Evolutionary conservation across 2,888 invertebrate species (phyloP).

Genomic region (Catocala fraxini): DNA sequence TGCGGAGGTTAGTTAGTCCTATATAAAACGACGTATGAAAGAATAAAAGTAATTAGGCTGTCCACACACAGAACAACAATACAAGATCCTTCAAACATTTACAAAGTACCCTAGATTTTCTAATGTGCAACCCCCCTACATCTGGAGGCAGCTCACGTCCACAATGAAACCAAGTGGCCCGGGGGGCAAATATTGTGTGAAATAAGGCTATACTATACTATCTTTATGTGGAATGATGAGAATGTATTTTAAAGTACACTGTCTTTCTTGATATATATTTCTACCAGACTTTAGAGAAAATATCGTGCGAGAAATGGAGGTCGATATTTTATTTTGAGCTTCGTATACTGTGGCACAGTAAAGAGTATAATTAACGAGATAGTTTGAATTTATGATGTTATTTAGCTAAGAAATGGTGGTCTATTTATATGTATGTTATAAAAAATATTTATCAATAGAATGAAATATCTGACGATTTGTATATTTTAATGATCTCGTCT

Average conservation of each 20-base stretch:
- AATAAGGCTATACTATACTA: conserved; percentile 37
- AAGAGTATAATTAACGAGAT: too few species aligned
- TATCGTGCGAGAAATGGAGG: background rate
- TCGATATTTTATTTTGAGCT: background rate
- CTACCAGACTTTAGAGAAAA: background rate
- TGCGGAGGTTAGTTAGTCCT: too few species aligned
- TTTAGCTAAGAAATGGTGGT: too few species aligned
- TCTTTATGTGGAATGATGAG: conserved; percentile 23
- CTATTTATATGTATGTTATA: too few species aligned
- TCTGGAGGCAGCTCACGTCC: conserved; percentile 54
- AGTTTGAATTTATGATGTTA: too few species aligned
- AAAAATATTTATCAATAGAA: too few species aligned
- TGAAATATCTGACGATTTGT: too few species aligned
- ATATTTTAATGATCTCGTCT: too few species aligned
- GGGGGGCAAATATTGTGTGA: conserved; percentile 53
- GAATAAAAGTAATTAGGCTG: too few species aligned
- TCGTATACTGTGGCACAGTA: background rate
- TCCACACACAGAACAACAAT: too few species aligned
- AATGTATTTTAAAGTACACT: conserved; percentile 8
- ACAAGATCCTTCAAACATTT: background rate
- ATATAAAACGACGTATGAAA: too few species aligned
- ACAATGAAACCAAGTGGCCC: conserved; percentile 49
- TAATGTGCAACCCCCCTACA: conserved; percentile 32
- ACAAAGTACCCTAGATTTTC: background rate
- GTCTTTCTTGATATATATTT: conserved; percentile 1